phyloP scores from a whole-genome alignment of 1,140 invertebrate species.

The Hestina assimilis region DNA sequence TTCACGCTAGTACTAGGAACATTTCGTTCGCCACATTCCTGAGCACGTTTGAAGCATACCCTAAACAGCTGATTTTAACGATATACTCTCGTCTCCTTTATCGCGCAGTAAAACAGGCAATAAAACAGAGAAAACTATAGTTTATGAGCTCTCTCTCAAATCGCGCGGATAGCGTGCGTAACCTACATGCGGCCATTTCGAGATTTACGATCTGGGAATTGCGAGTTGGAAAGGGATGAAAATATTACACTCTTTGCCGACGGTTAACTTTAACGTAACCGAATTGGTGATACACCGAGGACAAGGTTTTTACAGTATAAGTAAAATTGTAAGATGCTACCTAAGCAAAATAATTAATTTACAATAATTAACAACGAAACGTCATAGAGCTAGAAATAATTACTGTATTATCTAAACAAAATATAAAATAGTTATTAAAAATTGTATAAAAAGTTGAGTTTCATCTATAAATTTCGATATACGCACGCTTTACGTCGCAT shows the following conservation, averaged over 20 bases:
- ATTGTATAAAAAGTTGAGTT: slow-evolving; percentile 11
- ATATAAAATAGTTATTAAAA: neutral
- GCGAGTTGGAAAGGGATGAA: slow-evolving; percentile 75
- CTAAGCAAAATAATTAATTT: neutral
- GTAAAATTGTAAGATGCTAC: slow-evolving; percentile 33
- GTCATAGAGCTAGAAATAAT: neutral
- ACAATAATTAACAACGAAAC: neutral
- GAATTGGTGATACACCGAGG: slow-evolving; percentile 55
- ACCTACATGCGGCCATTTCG: slow-evolving; percentile 79
- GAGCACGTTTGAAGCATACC: slow-evolving; percentile 76
- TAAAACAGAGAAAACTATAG: slow-evolving; percentile 78
- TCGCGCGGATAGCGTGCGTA: slow-evolving; percentile 73
- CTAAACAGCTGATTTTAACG: slow-evolving; percentile 76
- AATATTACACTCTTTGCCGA: slow-evolving; percentile 69
- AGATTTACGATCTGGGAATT: slow-evolving; percentile 80
- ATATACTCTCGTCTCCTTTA: slow-evolving; percentile 74
- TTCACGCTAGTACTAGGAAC: slow-evolving; percentile 47
- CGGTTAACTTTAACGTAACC: slow-evolving; percentile 57
- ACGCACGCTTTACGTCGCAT: slow-evolving; percentile 53
- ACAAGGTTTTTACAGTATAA: slow-evolving; percentile 57
- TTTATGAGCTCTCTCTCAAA: slow-evolving; percentile 69
- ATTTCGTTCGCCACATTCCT: slow-evolving; percentile 75
- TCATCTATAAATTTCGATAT: slow-evolving; percentile 45
- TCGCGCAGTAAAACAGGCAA: slow-evolving; percentile 68
- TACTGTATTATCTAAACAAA: neutral